These are phyloP conservation scores for Macrosteles quadrilineatus DNA, from an alignment of 1,140 invertebrate species.

Conservation along the genomic window DNA sequence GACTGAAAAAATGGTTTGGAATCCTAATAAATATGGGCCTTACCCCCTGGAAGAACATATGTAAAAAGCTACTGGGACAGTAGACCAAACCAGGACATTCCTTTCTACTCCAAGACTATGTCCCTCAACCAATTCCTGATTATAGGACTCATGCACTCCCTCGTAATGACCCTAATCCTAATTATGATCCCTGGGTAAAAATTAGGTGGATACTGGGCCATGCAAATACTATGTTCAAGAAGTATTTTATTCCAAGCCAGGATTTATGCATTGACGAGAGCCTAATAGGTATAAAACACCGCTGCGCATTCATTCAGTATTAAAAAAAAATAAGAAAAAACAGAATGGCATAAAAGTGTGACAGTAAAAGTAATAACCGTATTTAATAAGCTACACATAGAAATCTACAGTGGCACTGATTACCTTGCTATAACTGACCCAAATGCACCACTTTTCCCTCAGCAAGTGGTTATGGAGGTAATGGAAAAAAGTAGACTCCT, in stretches of 20 bases:
- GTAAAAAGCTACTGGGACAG: conserved; percentile 14
- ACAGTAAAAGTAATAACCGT: neutral
- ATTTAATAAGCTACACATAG: conserved; percentile 7
- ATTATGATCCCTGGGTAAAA: conserved; percentile 24
- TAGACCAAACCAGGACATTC: neutral
- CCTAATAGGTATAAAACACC: conserved; percentile 19
- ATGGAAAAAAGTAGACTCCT: conserved; percentile 13
- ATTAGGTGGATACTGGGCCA: conserved; percentile 8
- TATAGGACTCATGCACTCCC: neutral
- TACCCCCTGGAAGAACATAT: neutral
- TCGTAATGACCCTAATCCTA: conserved; percentile 10
- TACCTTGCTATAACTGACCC: neutral
- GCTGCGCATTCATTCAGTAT: neutral
- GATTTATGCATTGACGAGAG: conserved; percentile 26
- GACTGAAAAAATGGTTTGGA: conserved; percentile 18
- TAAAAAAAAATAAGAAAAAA: neutral
- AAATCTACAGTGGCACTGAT: neutral
- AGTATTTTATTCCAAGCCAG: neutral
- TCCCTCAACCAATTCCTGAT: neutral
- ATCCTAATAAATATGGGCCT: conserved; percentile 26
- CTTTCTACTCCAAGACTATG: conserved; percentile 22
- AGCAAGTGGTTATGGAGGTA: conserved; percentile 23
- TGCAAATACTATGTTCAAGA: neutral
- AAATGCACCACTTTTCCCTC: neutral
- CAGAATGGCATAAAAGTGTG: conserved; percentile 12